Evolutionary conservation across 1,140 invertebrate species (phyloP), one percentile per base, ranked within the genome.

Genomic region (Drosophila rhopaloa): DNA sequence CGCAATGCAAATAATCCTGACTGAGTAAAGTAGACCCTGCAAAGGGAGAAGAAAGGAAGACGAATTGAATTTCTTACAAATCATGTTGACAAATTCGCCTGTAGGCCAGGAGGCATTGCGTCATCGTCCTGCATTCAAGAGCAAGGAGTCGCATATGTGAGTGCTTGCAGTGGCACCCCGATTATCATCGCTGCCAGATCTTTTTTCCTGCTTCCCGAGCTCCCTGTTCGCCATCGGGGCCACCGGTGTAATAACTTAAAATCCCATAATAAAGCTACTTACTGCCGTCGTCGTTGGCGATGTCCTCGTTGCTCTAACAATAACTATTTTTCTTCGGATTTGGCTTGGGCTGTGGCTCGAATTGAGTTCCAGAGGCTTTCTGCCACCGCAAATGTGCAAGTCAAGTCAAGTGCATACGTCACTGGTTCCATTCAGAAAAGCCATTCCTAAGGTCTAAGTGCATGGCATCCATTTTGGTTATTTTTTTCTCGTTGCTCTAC

Each of bases 251-350:
- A 86, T 86, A 86, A 82, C 82, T 86, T 86, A 86, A 79, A 86
- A 86, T 86, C 83, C 83, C 38, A 88, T 86, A 86, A 86, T 86
- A 86, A 88, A 88, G 83, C 83, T 86, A 83, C 83, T 86, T 86
- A 86, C 63, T 65, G 61, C 65, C 66, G 32, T 73, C 50, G 19
- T 55, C 51, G 46, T 19, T 29, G 54, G 50, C 32, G 41, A 37
- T 62, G 53, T 46, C 65, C 48, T 58, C 48, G 73, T 43, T 53
- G 59, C 48, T 51, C 67, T 67, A 74, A 84, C 73, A 83, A 83
- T 84, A 83, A 84, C 81, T 74, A 81, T 84, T 86, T 88, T 79
- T 82, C 79, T 65, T 79, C 60, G 76, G 70, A 82, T 84, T 83
- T 84, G 71, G 81, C 76, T 79, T 38, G 40, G 55, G 60, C 35